These are phyloP conservation scores for Bombus haemorrhoidalis DNA, from an alignment of 1,140 invertebrate genomes.

Conservation along the genomic window DNA sequence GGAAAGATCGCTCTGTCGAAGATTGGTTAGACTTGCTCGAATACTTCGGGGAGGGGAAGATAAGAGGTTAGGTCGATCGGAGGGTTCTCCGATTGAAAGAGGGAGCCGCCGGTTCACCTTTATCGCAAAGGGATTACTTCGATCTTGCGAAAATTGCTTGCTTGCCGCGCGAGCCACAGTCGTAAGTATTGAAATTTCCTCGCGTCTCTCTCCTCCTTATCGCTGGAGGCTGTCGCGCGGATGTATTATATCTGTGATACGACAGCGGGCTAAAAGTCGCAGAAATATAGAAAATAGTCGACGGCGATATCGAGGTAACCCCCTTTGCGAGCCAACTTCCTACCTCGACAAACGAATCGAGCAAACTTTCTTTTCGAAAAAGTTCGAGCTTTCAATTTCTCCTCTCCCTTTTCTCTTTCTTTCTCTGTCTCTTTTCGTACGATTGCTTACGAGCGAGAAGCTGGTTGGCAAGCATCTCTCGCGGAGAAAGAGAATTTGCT, in stretches of 20 bases:
- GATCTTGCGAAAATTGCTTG: not conserved
- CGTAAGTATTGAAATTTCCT: not conserved
- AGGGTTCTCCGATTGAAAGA: not conserved
- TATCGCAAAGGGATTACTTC: not conserved
- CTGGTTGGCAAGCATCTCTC: not conserved
- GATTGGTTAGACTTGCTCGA: slow-evolving; percentile 73
- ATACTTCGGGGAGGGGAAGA: not conserved
- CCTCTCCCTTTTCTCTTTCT: too few species aligned
- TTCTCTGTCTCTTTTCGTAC: too few species aligned
- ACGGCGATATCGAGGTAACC: not conserved
- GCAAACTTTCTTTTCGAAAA: slow-evolving; percentile 21
- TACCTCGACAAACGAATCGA: not conserved
- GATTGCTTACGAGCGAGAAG: not conserved
- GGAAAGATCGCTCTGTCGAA: slow-evolving; percentile 48
- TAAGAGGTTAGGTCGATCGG: not conserved
- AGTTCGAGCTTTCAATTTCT: fast-evolving
- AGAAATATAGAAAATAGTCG: not conserved
- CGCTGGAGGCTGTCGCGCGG: not conserved
- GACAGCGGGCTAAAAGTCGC: too few species aligned
- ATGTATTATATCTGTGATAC: fast-evolving
- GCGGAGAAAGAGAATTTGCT: not conserved
- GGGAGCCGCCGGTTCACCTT: not conserved
- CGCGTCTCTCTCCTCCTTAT: not conserved
- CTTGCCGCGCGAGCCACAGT: not conserved
- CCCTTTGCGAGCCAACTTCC: not conserved